Base-by-base conservation (phyloP, 2,888 invertebrate genomes). In the Timema cristinae region DNA sequence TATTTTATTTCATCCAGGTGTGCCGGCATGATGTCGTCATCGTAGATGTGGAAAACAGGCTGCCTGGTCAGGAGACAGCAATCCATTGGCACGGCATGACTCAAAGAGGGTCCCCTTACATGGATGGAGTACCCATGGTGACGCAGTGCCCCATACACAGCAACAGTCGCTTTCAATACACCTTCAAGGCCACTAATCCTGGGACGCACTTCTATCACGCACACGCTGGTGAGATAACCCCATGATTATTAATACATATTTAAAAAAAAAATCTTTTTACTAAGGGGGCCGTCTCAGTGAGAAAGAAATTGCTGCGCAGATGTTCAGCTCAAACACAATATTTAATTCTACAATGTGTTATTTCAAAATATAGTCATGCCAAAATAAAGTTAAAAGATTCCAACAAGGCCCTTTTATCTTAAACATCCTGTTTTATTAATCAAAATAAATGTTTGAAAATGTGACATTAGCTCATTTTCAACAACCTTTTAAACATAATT, bases 71-170 rank as follows among this genome's bases (percentile, higher is more conserved):
- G 72, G 82, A 82, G 8, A 80, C 83, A 11, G 80, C 82, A 13
- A 79, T 86, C 48, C 86, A 86, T 78, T 86, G 85, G 85, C 83
- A 85, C 75, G 86, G 86, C 8, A 80, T 83, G 73, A 78, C 78
- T 67, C 81, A 81, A 76, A 76, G 74, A 59, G 80, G 79, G 61
- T 80, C 82, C 7, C 82, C 81, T 8, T 80, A 81, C 78, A 83
- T 83, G 83, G 84, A 84, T 73, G 83, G 84, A 10, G 82, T 82
- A 7, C 79, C 83, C 2, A 82, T 82, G 78, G 77, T 84, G 5
- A 82, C 82, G 0, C 83, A 83, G 77, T 83, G 83, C 75, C 81
- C 83, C 10, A 81, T 84, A 69, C 77, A 79, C 6, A 79, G 81
- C 9, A 78, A 79, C 70, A 81, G 81, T 6, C 80, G 80, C 5